A percentile compares a stretch with the other conserved stretches of the same genome.
Conservation (phyloP, 2,888 invertebrate species). For the Rapana venosa region DNA sequence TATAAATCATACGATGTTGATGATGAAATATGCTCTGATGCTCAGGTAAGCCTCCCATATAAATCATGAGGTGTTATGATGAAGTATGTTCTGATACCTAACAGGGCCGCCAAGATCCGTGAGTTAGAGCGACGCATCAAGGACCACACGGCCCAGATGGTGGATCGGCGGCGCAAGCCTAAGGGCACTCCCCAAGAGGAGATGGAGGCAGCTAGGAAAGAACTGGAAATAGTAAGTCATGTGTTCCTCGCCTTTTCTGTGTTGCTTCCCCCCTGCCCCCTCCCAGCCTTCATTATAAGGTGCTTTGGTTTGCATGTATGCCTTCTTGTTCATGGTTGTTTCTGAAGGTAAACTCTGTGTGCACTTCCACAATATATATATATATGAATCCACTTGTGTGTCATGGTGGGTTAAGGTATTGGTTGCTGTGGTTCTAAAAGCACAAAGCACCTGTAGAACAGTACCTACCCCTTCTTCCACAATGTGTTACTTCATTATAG, state of each 20-base stretch:
- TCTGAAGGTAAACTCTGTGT: not conserved
- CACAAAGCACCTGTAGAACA: not conserved
- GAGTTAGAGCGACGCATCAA: slow-evolving; percentile 74
- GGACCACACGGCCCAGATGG: slow-evolving; percentile 72
- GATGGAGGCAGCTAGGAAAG: slow-evolving; percentile 73
- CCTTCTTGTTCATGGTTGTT: not conserved
- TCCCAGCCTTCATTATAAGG: not conserved
- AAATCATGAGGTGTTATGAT: no score
- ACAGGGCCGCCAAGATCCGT: slow-evolving; percentile 59
- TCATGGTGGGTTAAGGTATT: not conserved
- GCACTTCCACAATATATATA: not conserved
- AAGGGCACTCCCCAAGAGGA: slow-evolving; percentile 75
- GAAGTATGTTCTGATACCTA: no score
- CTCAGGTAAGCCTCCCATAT: no score
- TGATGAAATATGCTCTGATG: no score
- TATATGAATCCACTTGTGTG: not conserved
- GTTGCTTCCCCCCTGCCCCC: not conserved
- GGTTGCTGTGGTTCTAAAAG: slow-evolving; percentile 16
- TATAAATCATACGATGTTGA: no score
- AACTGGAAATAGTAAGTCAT: slow-evolving; percentile 73
- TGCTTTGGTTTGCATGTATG: not conserved
- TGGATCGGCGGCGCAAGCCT: slow-evolving; percentile 70
- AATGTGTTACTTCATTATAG: not conserved
- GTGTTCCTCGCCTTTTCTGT: not conserved
- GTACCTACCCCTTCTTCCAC: no score